Evolutionary conservation across 1,140 invertebrate species (phyloP).

Genomic region (Neuroterus valhalla): DNA sequence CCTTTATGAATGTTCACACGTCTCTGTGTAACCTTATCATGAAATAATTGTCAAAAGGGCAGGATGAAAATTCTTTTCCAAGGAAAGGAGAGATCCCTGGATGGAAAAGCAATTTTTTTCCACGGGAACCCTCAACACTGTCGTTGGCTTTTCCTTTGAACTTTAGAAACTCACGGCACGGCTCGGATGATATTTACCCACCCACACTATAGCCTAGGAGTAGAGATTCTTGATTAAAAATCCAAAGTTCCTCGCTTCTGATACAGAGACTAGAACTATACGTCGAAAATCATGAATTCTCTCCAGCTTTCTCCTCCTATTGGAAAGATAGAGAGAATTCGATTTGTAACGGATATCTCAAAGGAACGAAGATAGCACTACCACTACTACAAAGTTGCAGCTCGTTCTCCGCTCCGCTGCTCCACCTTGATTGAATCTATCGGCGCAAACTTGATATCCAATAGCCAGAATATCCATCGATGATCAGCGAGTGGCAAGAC

Average conservation of each 20-base stretch:
- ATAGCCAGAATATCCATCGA: slow-evolving; percentile 31
- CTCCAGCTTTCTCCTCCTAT: neutral
- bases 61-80: too few species aligned
- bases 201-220: slow-evolving; percentile 4
- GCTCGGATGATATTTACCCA: slow-evolving; percentile 19
- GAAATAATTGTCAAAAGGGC: too few species aligned
- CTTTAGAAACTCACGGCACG: slow-evolving; percentile 26
- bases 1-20: too few species aligned
- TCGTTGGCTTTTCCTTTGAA: slow-evolving; percentile 30
- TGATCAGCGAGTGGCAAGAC: slow-evolving; percentile 11
- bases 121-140: neutral
- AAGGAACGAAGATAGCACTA: slow-evolving; percentile 35
- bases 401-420: slow-evolving; percentile 33
- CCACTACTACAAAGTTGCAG: slow-evolving; percentile 32
- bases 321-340: slow-evolving; percentile 36
- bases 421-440: slow-evolving; percentile 45
- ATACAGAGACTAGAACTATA: slow-evolving; percentile 5
- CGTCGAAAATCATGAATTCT: slow-evolving; percentile 21
- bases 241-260: slow-evolving; percentile 28
- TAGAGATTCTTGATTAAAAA: slow-evolving; percentile 40
- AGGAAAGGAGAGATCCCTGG: neutral
- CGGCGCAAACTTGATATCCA: slow-evolving; percentile 36
- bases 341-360: slow-evolving; percentile 44
- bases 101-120: slow-evolving; percentile 24
- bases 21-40: too few species aligned